phyloP scores from a whole-genome alignment of 2,888 invertebrate genomes.

The Drosophila pseudotalamancana region DNA sequence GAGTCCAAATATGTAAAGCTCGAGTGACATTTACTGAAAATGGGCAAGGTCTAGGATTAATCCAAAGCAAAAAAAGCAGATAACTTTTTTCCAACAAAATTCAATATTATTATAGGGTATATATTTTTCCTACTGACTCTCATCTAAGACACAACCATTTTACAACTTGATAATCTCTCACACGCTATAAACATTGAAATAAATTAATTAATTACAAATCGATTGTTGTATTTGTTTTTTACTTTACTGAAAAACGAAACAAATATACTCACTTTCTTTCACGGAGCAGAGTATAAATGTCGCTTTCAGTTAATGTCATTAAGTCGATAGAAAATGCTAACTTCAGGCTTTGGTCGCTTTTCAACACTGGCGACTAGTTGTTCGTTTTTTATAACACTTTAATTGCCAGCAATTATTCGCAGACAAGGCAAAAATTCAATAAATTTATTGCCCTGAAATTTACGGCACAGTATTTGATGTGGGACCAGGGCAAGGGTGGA shows the following conservation, averaged over 20 bases:
- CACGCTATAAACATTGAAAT: too few relatives aligned
- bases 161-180: too few relatives aligned
- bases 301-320: neutral
- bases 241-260: neutral
- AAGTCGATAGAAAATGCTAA: neutral
- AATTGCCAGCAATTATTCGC: conserved; percentile 69
- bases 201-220: too few relatives aligned
- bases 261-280: neutral
- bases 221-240: too few relatives aligned
- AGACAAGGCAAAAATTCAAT: conserved; percentile 65
- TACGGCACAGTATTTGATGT: conserved; percentile 21
- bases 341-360: neutral
- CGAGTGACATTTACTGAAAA: conserved; percentile 1
- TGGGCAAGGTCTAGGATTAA: neutral
- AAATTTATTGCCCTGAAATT: conserved; percentile 66
- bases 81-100: neutral
- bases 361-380: too few relatives aligned
- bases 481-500: neutral
- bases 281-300: neutral
- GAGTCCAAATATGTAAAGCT: neutral
- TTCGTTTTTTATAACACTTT: conserved; percentile 25
- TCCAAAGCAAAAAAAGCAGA: neutral
- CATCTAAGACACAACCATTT: too few relatives aligned
- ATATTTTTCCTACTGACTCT: too few relatives aligned
- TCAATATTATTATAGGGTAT: too few relatives aligned